These are phyloP conservation scores for Hemistola chrysoprasaria DNA, from an alignment of 2,888 invertebrate genomes.

Conservation along the genomic window DNA sequence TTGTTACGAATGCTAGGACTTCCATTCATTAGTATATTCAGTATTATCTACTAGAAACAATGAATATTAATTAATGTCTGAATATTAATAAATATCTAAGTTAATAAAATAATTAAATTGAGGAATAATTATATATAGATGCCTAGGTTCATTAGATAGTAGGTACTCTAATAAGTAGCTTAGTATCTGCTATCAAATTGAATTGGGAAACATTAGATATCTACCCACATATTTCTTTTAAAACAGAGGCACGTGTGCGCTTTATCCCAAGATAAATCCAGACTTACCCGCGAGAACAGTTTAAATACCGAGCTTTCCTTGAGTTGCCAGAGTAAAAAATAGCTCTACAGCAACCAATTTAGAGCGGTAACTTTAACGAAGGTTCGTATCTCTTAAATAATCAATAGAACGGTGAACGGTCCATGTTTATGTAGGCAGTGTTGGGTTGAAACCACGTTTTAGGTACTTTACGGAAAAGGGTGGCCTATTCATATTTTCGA, in stretches of 20 bases:
- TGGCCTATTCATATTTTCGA: slow-evolving; percentile 5
- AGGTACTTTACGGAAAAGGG: slow-evolving; percentile 8
- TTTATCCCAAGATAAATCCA: slow-evolving; percentile 9
- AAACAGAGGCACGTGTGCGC: not conserved
- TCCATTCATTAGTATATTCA: no score
- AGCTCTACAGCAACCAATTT: slow-evolving; percentile 11
- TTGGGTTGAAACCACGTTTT: slow-evolving; percentile 10
- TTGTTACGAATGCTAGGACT: no score
- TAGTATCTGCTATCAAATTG: no score
- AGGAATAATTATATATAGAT: no score
- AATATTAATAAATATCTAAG: no score
- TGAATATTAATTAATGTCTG: no score
- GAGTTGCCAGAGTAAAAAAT: slow-evolving; percentile 14
- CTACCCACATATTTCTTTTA: not conserved
- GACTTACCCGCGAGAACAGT: slow-evolving; percentile 5
- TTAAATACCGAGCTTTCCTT: slow-evolving; percentile 5
- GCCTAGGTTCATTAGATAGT: no score
- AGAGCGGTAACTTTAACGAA: slow-evolving; percentile 12
- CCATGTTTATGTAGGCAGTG: slow-evolving; percentile 10
- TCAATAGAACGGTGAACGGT: slow-evolving; percentile 16
- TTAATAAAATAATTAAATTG: no score
- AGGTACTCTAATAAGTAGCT: no score
- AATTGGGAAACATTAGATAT: no score
- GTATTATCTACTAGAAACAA: no score
- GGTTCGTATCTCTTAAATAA: slow-evolving; percentile 16